These are phyloP conservation scores for Rhombomys opimus DNA, from an alignment of 2,113 vertebrate genomes.

Conservation along the genomic window DNA sequence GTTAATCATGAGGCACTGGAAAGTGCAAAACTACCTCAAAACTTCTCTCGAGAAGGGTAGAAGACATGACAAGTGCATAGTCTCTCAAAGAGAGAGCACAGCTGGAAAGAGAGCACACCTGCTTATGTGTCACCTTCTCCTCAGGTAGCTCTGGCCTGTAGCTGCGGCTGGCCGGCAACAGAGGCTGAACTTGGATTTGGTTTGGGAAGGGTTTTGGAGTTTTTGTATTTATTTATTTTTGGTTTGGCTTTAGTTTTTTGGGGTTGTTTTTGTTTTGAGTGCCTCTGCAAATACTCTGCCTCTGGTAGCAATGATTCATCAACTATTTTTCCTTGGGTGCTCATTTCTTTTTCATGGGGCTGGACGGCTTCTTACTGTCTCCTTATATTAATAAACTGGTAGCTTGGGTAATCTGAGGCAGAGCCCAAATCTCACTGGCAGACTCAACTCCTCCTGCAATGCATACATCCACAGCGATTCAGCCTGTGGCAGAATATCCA, in stretches of 20 bases:
- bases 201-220: background rate
- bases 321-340: background rate
- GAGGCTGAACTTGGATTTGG: background rate
- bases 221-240: background rate
- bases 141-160: background rate
- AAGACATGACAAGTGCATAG: background rate
- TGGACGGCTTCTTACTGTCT: background rate
- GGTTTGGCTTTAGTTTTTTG: background rate
- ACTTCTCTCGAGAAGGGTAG: background rate
- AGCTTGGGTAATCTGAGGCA: background rate
- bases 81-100: background rate
- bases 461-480: background rate
- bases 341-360: background rate
- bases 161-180: no score
- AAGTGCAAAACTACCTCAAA: conserved; percentile 53
- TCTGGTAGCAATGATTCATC: background rate
- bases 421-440: background rate
- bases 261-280: background rate
- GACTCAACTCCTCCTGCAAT: background rate
- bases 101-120: background rate
- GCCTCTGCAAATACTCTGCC: background rate
- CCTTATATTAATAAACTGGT: background rate
- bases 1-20: conserved; percentile 44
- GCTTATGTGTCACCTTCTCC: background rate
- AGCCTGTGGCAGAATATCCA: background rate